Base-by-base conservation (phyloP, 2,888 invertebrate species). In the Isoperla grammatica region DNA sequence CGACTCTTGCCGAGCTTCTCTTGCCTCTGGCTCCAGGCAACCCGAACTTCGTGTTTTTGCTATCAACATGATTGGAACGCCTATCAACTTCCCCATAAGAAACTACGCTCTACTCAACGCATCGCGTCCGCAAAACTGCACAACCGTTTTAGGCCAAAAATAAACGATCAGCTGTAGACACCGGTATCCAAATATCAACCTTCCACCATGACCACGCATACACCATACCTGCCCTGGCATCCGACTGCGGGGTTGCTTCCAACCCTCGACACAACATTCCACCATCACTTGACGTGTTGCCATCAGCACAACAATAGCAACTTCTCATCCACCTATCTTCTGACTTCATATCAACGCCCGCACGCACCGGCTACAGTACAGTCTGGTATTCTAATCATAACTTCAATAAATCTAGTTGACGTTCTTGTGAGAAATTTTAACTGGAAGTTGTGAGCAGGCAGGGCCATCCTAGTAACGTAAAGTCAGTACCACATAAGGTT, bases 31-130 rank as follows among this genome's bases (percentile, higher is more conserved):
- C 61, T 61, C 61, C 63, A 63, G 61, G 60, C 64, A 62, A 59
- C 61, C 61, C 39, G 61, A 61, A 59, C 64, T 60, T 61, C 64
- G 60, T 64, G 61, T 64, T 56, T 63, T 64, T 61, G 63, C 64
- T 64, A 63, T 61, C 62, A 61, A 63, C 64, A 64, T 63, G 63
- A 64, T 55, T 53, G 61, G 61, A 45, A 50, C 57, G 63, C 61
- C 61, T 39, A 60, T 56, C 64, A 60, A 57, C 62, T 60, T 60
- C 61, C 64, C 64, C 59, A 62, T 57, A 62, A 58, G 61, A 62
- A 62, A 62, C 60, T 59, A 61, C 59, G 62, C 54, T 62, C 64
- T 58, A 57, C 64, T 64, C 63, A 50, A 56, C 60, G 55, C 63
- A 46, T 59, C 61, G 61, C 63, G 50, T 43, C 63, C 57, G 37